Conservation (phyloP, 1,140 invertebrate genomes). For the Nasonia longicornis region DNA sequence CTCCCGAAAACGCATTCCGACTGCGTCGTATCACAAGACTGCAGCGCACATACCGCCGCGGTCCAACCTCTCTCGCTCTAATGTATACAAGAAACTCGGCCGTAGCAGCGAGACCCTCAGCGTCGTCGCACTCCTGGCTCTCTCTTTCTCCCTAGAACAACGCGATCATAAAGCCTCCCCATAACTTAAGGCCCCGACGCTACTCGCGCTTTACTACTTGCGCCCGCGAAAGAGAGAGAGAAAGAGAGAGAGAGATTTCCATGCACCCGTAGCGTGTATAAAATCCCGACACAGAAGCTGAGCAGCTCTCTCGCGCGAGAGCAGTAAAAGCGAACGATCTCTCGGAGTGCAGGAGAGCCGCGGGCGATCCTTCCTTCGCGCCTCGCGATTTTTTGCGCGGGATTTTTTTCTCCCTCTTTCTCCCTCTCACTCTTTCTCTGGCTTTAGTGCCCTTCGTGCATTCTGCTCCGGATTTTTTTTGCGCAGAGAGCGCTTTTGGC, state of each 20-base stretch:
- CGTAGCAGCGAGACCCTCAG: constrained; percentile 18
- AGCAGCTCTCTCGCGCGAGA: constrained; percentile 21
- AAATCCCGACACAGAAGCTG: constrained; percentile 48
- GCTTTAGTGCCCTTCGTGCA: constrained; percentile 15
- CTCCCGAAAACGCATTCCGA: constrained; percentile 25
- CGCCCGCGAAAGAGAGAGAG: constrained; percentile 54
- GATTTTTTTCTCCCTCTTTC: constrained; percentile 10
- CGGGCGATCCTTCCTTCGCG: constrained; percentile 43
- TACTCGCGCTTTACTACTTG: constrained; percentile 44
- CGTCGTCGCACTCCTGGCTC: not conserved
- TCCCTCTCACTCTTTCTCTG: not conserved
- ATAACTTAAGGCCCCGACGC: constrained; percentile 57
- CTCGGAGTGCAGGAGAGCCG: constrained; percentile 35
- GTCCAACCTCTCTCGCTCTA: constrained; percentile 3
- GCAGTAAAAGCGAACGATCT: constrained; percentile 60
- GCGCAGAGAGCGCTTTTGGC: not conserved
- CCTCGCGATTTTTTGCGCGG: constrained; percentile 19
- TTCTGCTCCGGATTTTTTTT: constrained; percentile 9
- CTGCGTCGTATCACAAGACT: not conserved
- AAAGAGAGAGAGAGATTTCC: constrained; percentile 53
- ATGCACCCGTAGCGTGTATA: constrained; percentile 43
- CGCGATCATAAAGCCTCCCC: constrained; percentile 63
- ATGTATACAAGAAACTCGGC: constrained; percentile 23
- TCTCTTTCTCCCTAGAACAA: constrained; percentile 23
- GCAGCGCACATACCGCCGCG: constrained; percentile 15